Base-by-base conservation (phyloP, 2,797 vertebrate species). In the Microctenopoma lineatum region DNA sequence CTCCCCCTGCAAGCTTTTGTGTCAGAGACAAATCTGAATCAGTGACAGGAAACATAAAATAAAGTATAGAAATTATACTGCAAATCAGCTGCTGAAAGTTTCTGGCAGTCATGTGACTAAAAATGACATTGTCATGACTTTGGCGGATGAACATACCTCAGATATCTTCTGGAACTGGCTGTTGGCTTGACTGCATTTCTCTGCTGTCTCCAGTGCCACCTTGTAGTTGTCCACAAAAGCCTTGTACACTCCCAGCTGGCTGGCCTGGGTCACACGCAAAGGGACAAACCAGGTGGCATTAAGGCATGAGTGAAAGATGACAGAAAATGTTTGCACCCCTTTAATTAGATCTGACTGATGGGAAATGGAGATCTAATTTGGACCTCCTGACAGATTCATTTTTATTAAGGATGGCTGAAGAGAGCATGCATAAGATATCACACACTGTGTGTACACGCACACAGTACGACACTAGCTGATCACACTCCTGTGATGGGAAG, bases 161-260 rank as follows among this genome's bases (percentile, higher is more conserved):
- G 96, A 99, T 90, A 99, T 99, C 90, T 97, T 96, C 94, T 96
- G 96, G 89, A 99, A 99, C 84, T 99, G 97, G 69, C 32, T 81
- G 93, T 98, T 98, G 80, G 95, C 95, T 83, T 97, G 97, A 89
- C 96, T 97, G 93, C 97, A 99, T 83, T 98, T 99, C 88, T 97
- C 97, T 0, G 95, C 97, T 0, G 96, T 99, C 88, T 98, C 97
- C 75, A 97, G 81, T 0, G 97, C 98, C 0, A 95, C 91, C 93
- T 99, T 99, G 90, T 99, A 99, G 95, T 99, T 99, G 93, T 99
- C 97, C 86, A 99, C 95, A 81, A 99, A 99, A 4, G 98, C 97
- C 86, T 98, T 98, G 94, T 99, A 99, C 36, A 99, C 94, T 0
- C 97, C 98, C 41, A 99, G 88, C 90, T 96, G 95, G 89, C 96